Conservation (phyloP, 1,140 invertebrate species). For the Procambarus virginalis region DNA sequence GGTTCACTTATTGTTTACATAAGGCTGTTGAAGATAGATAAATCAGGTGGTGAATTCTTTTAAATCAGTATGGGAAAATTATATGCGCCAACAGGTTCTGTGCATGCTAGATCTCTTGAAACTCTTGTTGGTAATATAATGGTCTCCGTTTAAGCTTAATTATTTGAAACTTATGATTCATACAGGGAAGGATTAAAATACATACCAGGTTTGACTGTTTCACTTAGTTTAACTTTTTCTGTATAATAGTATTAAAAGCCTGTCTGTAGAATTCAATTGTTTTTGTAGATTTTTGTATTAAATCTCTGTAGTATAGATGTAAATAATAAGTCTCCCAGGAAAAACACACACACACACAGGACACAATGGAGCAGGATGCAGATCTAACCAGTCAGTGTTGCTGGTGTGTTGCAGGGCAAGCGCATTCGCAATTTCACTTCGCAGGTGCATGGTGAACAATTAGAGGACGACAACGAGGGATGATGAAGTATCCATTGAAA, state of each 20-base stretch:
- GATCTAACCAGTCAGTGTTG: constrained; percentile 50
- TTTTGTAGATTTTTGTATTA: not conserved
- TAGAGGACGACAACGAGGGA: not conserved
- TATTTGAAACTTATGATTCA: not conserved
- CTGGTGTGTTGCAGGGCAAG: constrained; percentile 60
- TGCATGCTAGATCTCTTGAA: no score
- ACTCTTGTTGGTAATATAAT: no score
- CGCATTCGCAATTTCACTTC: constrained; percentile 63
- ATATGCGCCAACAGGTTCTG: no score
- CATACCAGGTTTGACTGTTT: not conserved
- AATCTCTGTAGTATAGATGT: not conserved
- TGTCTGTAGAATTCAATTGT: not conserved
- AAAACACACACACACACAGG: constrained; percentile 14
- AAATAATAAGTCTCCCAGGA: constrained; percentile 16
- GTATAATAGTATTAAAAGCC: not conserved
- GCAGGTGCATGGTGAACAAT: constrained; percentile 31
- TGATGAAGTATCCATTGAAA: constrained; percentile 86
- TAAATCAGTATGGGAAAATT: no score
- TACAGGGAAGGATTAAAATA: not conserved
- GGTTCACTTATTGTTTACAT: no score
- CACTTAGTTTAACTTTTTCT: not conserved
- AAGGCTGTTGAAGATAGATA: no score
- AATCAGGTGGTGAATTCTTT: no score
- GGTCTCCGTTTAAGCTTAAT: no score
- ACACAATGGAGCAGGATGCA: not conserved